phyloP scores from a whole-genome alignment of 2,797 vertebrate species.

The Malacoctenus gilli region DNA sequence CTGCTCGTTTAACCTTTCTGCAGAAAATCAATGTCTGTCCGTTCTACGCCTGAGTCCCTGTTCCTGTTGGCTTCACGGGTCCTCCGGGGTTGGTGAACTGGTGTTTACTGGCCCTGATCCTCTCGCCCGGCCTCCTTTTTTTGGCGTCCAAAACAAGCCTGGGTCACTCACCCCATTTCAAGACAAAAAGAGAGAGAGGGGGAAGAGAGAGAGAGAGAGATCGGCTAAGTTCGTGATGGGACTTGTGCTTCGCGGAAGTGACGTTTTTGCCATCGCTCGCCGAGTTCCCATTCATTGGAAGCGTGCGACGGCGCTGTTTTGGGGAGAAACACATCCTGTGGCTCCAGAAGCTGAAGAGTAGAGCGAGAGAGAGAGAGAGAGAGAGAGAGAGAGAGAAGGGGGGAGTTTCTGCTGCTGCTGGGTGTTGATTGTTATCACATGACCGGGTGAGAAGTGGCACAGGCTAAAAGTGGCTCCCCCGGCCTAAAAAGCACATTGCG shows the following conservation, averaged over 20 bases:
- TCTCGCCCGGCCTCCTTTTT: conserved; percentile 25
- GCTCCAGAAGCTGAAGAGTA: no score
- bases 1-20: conserved; percentile 56
- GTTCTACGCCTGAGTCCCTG: conserved; percentile 55
- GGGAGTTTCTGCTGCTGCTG: background rate
- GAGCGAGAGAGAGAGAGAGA: no score
- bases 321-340: no score
- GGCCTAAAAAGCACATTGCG: no score
- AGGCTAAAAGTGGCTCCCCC: background rate
- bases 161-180: conserved; percentile 49
- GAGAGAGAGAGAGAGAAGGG: background rate
- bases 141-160: conserved; percentile 59
- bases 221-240: background rate
- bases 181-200: no score
- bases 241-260: conserved; percentile 58
- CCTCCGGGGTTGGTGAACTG: background rate
- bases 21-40: conserved; percentile 59
- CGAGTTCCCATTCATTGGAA: no score
- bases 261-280: no score
- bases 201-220: no score
- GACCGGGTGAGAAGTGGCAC: conserved; percentile 36
- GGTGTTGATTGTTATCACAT: conserved; percentile 52
- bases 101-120: conserved; percentile 57
- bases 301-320: no score
- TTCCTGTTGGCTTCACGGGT: conserved; percentile 46